Evolutionary conservation across 1,140 invertebrate species (phyloP).

Genomic region (Mya arenaria): DNA sequence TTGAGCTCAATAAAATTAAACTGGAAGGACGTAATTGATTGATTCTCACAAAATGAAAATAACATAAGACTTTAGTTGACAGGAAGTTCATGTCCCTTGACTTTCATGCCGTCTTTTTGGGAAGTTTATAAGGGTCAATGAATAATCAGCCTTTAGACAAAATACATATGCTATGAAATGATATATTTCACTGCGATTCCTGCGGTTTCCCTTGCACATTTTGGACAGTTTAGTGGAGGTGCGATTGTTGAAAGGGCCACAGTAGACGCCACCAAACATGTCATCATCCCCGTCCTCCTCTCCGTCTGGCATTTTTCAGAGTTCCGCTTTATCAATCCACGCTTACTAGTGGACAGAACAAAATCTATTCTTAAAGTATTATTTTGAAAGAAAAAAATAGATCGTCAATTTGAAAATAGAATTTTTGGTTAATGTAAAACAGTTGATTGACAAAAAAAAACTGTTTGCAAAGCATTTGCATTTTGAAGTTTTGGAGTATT

Average conservation of each 20-base stretch:
- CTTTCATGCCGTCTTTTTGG: background rate
- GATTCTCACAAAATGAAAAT: too few relatives aligned
- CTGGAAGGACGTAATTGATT: too few relatives aligned
- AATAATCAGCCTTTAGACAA: too few relatives aligned
- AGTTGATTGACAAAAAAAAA: too few relatives aligned
- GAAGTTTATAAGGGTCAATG: background rate
- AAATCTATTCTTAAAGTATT: background rate
- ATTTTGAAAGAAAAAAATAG: background rate
- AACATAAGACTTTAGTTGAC: too few relatives aligned
- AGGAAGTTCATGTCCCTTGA: background rate
- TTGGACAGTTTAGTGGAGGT: background rate
- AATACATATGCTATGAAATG: too few relatives aligned
- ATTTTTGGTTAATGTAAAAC: background rate
- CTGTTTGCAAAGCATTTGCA: too few relatives aligned
- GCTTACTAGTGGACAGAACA: too few relatives aligned
- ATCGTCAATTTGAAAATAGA: background rate
- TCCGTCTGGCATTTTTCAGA: background rate
- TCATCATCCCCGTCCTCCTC: slow-evolving; percentile 59
- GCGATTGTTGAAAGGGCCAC: slow-evolving; percentile 57
- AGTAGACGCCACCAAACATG: slow-evolving; percentile 67
- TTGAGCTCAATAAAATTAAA: too few relatives aligned
- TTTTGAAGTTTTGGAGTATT: too few relatives aligned
- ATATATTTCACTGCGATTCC: background rate
- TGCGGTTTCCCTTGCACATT: slow-evolving; percentile 20
- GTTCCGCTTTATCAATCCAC: background rate